A percentile compares a stretch with the other conserved stretches of the same genome.
Conservation (phyloP, 1,140 invertebrate genomes). For the Wasmannia auropunctata region DNA sequence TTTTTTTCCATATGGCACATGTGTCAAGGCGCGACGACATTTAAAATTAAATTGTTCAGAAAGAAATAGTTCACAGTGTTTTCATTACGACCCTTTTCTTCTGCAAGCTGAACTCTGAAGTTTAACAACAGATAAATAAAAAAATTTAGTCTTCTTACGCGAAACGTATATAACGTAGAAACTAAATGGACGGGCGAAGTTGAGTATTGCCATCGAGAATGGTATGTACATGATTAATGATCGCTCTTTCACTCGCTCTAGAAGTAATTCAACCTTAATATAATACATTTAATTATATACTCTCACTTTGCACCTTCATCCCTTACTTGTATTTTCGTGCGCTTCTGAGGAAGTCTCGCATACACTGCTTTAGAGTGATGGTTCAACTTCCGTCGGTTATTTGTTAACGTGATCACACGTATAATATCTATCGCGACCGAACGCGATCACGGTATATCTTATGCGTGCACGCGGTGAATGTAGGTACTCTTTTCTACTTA, state of each 20-base stretch:
- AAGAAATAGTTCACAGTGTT: not conserved
- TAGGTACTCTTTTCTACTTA: slow-evolving; percentile 59
- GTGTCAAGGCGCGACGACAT: slow-evolving; percentile 1
- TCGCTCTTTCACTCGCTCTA: slow-evolving; percentile 62
- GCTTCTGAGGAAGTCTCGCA: slow-evolving; percentile 64
- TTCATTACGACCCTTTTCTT: not conserved
- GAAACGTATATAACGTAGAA: slow-evolving; percentile 65
- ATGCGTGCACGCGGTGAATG: slow-evolving; percentile 33
- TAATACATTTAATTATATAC: slow-evolving; percentile 74
- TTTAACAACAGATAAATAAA: not conserved
- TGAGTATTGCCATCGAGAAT: slow-evolving; percentile 76
- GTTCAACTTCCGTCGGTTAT: slow-evolving; percentile 27
- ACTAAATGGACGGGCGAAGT: slow-evolving; percentile 78
- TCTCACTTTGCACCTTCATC: slow-evolving; percentile 67
- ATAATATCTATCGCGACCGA: slow-evolving; percentile 16
- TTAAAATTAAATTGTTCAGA: slow-evolving; percentile 2
- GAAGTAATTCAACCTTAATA: slow-evolving; percentile 68
- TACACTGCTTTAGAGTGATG: slow-evolving; percentile 56
- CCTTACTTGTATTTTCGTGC: slow-evolving; percentile 67
- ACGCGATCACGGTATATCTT: slow-evolving; percentile 38
- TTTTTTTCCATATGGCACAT: not conserved
- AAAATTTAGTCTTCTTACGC: not conserved
- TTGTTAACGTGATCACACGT: slow-evolving; percentile 17
- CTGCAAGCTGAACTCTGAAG: not conserved
- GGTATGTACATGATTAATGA: slow-evolving; percentile 73